These are phyloP conservation scores for Lottia gigantea DNA, from an alignment of 2,888 invertebrate species.

Conservation along the genomic window DNA sequence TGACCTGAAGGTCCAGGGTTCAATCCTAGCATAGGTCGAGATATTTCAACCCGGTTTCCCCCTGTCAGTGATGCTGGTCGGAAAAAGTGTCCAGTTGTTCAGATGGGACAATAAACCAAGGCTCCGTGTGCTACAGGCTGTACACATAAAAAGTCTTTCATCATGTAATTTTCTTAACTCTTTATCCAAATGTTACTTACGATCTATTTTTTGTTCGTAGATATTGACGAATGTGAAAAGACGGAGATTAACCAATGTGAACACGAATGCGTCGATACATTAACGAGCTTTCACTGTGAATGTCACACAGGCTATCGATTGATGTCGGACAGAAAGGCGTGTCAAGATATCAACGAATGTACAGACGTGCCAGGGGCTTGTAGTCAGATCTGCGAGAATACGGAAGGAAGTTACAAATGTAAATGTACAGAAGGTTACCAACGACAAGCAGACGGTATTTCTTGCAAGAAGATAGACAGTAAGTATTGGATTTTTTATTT, in stretches of 20 bases:
- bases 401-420: slow-evolving; percentile 93
- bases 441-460: slow-evolving; percentile 78
- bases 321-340: slow-evolving; percentile 82
- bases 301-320: slow-evolving; percentile 94
- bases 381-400: slow-evolving; percentile 94
- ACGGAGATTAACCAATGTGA: slow-evolving; percentile 93
- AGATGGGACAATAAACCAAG: too few relatives aligned
- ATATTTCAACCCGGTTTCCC: too few relatives aligned
- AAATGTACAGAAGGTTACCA: slow-evolving; percentile 95
- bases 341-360: slow-evolving; percentile 67
- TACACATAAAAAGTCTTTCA: too few relatives aligned
- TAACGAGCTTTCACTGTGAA: slow-evolving; percentile 93
- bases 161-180: too few relatives aligned
- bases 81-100: too few relatives aligned
- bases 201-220: slow-evolving; percentile 45
- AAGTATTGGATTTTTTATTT: slow-evolving; percentile 34
- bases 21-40: too few relatives aligned
- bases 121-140: too few relatives aligned
- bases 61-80: too few relatives aligned
- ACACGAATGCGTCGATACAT: slow-evolving; percentile 93
- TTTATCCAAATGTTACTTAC: too few relatives aligned
- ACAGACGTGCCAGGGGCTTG: slow-evolving; percentile 87
- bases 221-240: slow-evolving; percentile 93
- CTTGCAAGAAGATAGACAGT: slow-evolving; percentile 90
- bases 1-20: too few relatives aligned